Evolutionary conservation across 2,888 invertebrate species (phyloP), one percentile per base, ranked within the genome.

Genomic region (Endotricha flammealis): DNA sequence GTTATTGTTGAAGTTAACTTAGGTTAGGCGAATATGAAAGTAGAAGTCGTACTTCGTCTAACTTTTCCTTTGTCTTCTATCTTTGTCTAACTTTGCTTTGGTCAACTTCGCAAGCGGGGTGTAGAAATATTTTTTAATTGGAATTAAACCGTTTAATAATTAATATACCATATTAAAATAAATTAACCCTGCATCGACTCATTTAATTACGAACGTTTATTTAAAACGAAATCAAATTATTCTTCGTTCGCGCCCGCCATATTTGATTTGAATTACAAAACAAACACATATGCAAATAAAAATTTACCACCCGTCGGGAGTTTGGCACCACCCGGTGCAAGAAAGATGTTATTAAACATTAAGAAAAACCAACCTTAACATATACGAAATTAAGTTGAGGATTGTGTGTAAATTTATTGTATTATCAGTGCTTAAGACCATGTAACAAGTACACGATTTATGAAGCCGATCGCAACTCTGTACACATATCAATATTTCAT

Each of bases 201-300:
- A n/a, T n/a, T n/a, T n/a, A n/a, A n/a, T n/a, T n/a, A n/a, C 6
- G 4, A 10, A 25, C 12, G 12, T 27, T 27, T 27, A 27, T 27
- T 27, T 5, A 11, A 4, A 6, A 25, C 25, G 16, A 16, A 16
- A 16, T 16, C 16, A 20, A 20, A 27, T 27, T 27, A 27, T 25
- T 2, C 12, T 27, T 27, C 8, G 12, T 45, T 45, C 50, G 46
- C 36, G 50, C 44, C 51, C 42, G 50, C 50, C 65, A 64, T 63
- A 58, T 65, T 68, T 68, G 74, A 76, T 74, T 77, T 71, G 65
- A 69, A 61, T 28, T 57, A 69, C 63, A 73, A 74, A 75, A 75
- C 75, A 72, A 77, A 79, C 66, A 64, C 63, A 57, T 70, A 76
- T 80, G 74, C 78, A 80, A 82, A 81, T 75, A 76, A 64, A 64